phyloP scores from a whole-genome alignment of 2,888 invertebrate species.

The Cephus spinipes region DNA sequence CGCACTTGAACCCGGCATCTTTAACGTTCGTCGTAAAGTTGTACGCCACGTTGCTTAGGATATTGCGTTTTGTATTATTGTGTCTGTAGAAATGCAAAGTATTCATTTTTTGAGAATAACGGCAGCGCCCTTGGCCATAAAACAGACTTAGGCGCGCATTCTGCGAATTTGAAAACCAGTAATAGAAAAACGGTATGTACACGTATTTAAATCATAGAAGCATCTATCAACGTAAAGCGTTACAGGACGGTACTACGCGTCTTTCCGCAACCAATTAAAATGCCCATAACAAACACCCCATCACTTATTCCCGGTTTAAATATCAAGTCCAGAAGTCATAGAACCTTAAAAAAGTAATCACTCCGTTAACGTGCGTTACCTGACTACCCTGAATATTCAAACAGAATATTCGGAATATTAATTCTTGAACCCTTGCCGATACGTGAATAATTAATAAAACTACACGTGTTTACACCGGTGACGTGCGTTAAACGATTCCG shows the following conservation, averaged over 20 bases:
- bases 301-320: background rate
- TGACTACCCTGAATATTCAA: background rate
- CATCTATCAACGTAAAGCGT: background rate
- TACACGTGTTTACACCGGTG: background rate
- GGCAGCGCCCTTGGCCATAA: background rate
- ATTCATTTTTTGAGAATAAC: conserved; percentile 11
- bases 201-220: background rate
- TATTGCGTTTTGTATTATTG: conserved; percentile 44
- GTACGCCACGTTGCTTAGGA: conserved; percentile 43
- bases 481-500: background rate
- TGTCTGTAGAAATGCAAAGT: conserved; percentile 36
- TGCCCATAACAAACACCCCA: background rate
- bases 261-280: background rate
- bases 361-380: background rate
- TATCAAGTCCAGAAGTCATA: background rate
- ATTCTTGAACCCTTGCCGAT: background rate
- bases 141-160: conserved; percentile 15
- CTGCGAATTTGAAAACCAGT: conserved; percentile 12
- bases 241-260: background rate
- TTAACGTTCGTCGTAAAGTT: conserved; percentile 39
- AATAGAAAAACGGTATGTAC: background rate
- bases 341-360: background rate
- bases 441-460: background rate
- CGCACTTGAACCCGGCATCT: conserved; percentile 49
- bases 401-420: background rate